Percentiles rank a stretch among this genome's conserved stretches.
Conservation (phyloP, 2,888 invertebrate genomes). For the Galerucella calmariensis region DNA sequence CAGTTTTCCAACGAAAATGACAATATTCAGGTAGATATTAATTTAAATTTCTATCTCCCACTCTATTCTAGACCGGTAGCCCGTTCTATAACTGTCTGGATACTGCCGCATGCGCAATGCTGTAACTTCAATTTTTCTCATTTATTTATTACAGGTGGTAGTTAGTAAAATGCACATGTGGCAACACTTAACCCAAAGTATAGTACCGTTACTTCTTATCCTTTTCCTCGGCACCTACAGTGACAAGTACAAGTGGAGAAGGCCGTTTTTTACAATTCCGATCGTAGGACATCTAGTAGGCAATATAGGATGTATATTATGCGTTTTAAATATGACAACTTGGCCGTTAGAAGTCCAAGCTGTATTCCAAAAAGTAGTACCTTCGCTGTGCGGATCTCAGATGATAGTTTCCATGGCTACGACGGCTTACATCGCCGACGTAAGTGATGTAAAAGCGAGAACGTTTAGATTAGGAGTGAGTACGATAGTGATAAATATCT, state of each 20-base stretch:
- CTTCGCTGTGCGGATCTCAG: slow-evolving; percentile 70
- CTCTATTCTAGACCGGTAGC: too few species aligned
- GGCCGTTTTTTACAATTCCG: slow-evolving; percentile 62
- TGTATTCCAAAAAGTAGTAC: slow-evolving; percentile 68
- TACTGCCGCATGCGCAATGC: too few species aligned
- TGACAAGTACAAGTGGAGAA: slow-evolving; percentile 61
- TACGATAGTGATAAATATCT: slow-evolving; percentile 58
- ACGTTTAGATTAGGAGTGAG: slow-evolving; percentile 72
- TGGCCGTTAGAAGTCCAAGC: slow-evolving; percentile 68
- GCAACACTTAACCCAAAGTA: slow-evolving; percentile 58
- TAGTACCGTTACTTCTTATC: slow-evolving; percentile 59
- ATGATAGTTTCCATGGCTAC: slow-evolving; percentile 63
- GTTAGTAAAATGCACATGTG: slow-evolving; percentile 65
- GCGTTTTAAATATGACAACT: slow-evolving; percentile 68
- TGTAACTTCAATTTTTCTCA: not conserved
- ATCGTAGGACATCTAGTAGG: slow-evolving; percentile 64
- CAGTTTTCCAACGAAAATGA: slow-evolving; percentile 63
- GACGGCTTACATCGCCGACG: slow-evolving; percentile 62
- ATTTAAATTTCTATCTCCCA: not conserved
- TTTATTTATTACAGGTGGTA: slow-evolving; percentile 49
- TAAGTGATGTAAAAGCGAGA: slow-evolving; percentile 68
- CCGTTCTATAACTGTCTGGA: too few species aligned
- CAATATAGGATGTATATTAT: slow-evolving; percentile 66
- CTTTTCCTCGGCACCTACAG: slow-evolving; percentile 62
- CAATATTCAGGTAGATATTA: slow-evolving; percentile 59